phyloP scores from a whole-genome alignment of 2,888 invertebrate species.

The Villa cingulata region DNA sequence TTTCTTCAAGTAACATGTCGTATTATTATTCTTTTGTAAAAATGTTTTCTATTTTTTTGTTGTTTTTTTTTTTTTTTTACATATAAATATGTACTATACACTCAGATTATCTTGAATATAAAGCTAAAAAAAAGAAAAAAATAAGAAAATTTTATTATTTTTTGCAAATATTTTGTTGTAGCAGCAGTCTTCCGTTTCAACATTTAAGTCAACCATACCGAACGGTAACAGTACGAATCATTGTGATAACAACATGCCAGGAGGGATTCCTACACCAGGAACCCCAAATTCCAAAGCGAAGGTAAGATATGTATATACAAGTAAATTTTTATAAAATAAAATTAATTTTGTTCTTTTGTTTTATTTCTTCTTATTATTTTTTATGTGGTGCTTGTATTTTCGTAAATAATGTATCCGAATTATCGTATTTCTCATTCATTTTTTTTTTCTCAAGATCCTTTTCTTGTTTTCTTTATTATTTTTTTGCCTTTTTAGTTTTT shows the following conservation, averaged over 20 bases:
- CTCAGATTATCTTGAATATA: too few species aligned
- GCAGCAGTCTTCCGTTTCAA: conserved; percentile 32
- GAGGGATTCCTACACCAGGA: conserved; percentile 57
- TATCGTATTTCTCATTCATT: too few species aligned
- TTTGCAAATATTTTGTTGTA: background rate
- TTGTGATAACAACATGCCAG: conserved; percentile 47
- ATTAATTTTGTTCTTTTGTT: too few species aligned
- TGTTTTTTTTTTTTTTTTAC: background rate
- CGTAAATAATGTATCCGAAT: too few species aligned
- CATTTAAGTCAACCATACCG: conserved; percentile 34
- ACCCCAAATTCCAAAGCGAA: conserved; percentile 73
- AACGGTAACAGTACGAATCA: conserved; percentile 34
- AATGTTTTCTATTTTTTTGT: conserved; percentile 2
- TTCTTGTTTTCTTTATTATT: background rate
- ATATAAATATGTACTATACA: too few species aligned
- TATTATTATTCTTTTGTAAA: background rate
- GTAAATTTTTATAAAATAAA: background rate
- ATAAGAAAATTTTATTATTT: conserved; percentile 1
- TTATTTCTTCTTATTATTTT: background rate
- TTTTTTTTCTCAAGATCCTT: too few species aligned
- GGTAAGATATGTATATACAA: conserved; percentile 28
- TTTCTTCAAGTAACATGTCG: background rate
- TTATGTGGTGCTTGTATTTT: too few species aligned
- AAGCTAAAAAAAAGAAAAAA: too few species aligned
- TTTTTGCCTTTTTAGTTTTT: background rate